These are phyloP conservation scores for Tokudaia tokunoshimensis DNA, from an alignment of 2,797 vertebrate species.

Conservation along the genomic window DNA sequence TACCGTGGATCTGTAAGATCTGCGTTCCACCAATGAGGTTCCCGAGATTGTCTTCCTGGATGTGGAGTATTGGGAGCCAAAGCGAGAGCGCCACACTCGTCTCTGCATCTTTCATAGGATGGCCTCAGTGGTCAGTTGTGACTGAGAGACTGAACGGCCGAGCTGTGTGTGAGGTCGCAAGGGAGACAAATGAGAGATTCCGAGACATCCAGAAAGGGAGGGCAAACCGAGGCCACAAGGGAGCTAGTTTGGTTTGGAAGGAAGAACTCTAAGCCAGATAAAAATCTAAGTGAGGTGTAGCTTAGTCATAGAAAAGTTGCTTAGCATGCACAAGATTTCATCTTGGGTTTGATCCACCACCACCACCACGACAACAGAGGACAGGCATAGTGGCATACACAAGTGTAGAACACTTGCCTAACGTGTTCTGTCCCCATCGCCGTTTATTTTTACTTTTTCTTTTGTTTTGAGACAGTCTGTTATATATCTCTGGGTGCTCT, in stretches of 20 bases:
- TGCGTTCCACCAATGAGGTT: background rate
- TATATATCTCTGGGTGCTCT: background rate
- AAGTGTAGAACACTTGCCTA: background rate
- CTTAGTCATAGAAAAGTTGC: background rate
- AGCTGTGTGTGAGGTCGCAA: background rate
- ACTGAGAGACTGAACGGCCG: background rate
- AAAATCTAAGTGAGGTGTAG: background rate
- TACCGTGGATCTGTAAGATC: background rate
- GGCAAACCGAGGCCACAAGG: background rate
- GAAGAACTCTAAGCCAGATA: background rate
- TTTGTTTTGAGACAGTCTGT: background rate
- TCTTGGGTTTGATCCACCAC: background rate
- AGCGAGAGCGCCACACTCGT: background rate
- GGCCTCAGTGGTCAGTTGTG: accelerated
- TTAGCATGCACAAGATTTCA: background rate
- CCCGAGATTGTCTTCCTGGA: background rate
- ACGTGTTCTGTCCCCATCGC: background rate
- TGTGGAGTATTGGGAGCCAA: background rate
- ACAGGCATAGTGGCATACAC: no score
- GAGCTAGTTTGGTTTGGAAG: background rate
- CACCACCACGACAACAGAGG: background rate
- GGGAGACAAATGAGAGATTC: background rate
- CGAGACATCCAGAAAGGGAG: background rate
- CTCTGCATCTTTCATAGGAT: background rate
- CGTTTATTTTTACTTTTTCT: background rate